Evolutionary conservation across 2,797 vertebrate species (phyloP).

Genomic region (Sebastes melanostomus): DNA sequence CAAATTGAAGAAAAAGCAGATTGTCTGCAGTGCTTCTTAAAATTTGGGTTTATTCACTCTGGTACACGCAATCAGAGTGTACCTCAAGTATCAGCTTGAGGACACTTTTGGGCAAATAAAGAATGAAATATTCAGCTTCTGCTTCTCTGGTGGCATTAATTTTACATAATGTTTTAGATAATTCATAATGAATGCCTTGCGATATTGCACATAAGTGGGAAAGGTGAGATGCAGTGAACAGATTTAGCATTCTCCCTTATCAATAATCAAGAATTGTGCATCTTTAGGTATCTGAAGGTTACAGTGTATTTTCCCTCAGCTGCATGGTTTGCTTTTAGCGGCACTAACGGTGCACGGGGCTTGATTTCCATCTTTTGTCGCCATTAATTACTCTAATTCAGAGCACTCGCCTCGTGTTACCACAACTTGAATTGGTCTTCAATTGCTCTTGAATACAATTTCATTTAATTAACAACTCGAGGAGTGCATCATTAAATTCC

Average conservation of each 20-base stretch:
- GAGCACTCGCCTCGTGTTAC: constrained; percentile 60
- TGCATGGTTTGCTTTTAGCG: constrained; percentile 8
- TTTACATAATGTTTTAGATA: constrained; percentile 44
- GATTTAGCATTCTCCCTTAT: not conserved
- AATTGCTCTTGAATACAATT: constrained; percentile 64
- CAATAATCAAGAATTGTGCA: not conserved
- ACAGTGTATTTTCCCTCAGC: constrained; percentile 1
- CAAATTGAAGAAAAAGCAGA: not conserved
- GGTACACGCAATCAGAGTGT: not conserved
- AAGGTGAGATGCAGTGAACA: constrained; percentile 5
- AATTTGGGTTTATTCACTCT: constrained; percentile 2
- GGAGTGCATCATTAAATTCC: constrained; percentile 54
- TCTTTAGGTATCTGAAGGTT: constrained; percentile 17
- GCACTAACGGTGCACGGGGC: not conserved
- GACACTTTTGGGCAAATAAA: constrained; percentile 43
- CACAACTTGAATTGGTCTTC: constrained; percentile 58
- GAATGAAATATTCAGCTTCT: constrained; percentile 39
- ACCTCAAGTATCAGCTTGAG: constrained; percentile 12
- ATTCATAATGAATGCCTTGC: constrained; percentile 31
- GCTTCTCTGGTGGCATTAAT: constrained; percentile 31
- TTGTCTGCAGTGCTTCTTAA: constrained; percentile 2
- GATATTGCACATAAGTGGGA: constrained; percentile 2
- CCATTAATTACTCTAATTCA: constrained; percentile 65
- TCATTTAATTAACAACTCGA: constrained; percentile 64
- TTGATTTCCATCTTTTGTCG: constrained; percentile 58